Evolutionary conservation across 2,888 invertebrate species (phyloP), one percentile per base, ranked within the genome.

Genomic region (Salpingus planirostris): DNA sequence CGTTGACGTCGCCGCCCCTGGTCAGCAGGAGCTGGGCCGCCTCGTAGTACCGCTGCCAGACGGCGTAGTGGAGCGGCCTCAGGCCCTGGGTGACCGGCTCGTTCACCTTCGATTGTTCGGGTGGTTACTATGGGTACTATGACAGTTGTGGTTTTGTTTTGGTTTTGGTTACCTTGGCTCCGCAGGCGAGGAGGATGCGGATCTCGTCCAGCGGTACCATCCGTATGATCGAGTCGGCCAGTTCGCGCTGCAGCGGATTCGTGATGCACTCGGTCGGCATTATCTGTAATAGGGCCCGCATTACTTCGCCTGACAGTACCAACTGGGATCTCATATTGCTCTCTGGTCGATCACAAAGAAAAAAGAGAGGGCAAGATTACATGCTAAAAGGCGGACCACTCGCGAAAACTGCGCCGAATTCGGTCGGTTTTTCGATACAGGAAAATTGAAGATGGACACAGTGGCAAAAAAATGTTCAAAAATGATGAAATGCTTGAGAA

Each of bases 41-140:
- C 47, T 87, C 87, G 43, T 76, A 69, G 59, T 82, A 76, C 14
- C 86, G 74, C 58, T 88, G 86, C 80, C 89, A 91, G 43, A 90
- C 86, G 0, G 92, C 92, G 65, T 93, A 93, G 66, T 93, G 93
- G 18, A 93, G 67, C 0, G 92, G 91, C 35, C 84, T 75, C 26
- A 93, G 71, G 2, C 92, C 92, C 60, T 88, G 85, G 1, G 84
- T 84, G 15, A 90, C 87, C 13, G 83, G 76, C 47, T 81, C 84
- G 55, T 82, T 80, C 12, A 80, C 73, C 68, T 74, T 40, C 27
- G 40, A 40, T 14, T n/a, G n/a, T n/a, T n/a, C n/a, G n/a, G n/a
- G n/a, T n/a, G n/a, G n/a, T n/a, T n/a, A n/a, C n/a, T n/a, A n/a
- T n/a, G n/a, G n/a, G n/a, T n/a, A n/a, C n/a, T n/a, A n/a, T n/a